Evolutionary conservation across 1,140 invertebrate species (phyloP).

Genomic region (Ganaspis sp.): DNA sequence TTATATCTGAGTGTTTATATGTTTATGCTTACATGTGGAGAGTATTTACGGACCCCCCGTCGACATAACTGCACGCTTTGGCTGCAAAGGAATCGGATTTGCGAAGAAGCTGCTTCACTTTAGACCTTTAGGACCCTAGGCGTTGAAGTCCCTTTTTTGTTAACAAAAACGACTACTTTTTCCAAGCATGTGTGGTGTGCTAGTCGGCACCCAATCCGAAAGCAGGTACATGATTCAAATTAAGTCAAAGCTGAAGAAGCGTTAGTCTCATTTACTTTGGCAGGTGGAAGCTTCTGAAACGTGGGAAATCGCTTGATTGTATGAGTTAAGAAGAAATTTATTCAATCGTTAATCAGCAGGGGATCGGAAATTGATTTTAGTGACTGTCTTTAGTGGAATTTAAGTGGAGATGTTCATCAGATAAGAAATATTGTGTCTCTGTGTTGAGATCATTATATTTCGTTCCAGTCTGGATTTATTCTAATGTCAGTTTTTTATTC

Average conservation of each 20-base stretch:
- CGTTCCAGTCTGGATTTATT: too few relatives aligned
- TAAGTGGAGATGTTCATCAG: too few relatives aligned
- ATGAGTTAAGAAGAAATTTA: neutral
- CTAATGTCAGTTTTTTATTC: too few relatives aligned
- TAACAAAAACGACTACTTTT: slow-evolving; percentile 23
- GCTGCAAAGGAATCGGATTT: slow-evolving; percentile 35
- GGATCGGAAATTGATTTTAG: neutral
- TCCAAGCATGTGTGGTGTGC: neutral
- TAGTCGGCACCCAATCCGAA: neutral
- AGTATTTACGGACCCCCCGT: slow-evolving; percentile 71
- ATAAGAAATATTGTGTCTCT: too few relatives aligned
- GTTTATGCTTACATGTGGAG: slow-evolving; percentile 67
- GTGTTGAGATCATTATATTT: too few relatives aligned
- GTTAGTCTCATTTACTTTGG: neutral
- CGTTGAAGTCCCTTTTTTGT: slow-evolving; percentile 32
- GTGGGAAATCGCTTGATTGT: too few relatives aligned
- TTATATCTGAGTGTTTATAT: slow-evolving; percentile 68
- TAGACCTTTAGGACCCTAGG: slow-evolving; percentile 19
- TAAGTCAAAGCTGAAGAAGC: neutral
- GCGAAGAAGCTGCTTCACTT: slow-evolving; percentile 19
- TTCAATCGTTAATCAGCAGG: neutral
- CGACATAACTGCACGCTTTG: slow-evolving; percentile 53
- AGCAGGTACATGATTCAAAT: neutral
- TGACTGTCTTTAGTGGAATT: neutral
- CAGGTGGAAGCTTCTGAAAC: too few relatives aligned